Percentiles rank a stretch among this genome's conserved stretches.
Conservation (phyloP, 1,140 invertebrate genomes). For the Prorops nasuta region DNA sequence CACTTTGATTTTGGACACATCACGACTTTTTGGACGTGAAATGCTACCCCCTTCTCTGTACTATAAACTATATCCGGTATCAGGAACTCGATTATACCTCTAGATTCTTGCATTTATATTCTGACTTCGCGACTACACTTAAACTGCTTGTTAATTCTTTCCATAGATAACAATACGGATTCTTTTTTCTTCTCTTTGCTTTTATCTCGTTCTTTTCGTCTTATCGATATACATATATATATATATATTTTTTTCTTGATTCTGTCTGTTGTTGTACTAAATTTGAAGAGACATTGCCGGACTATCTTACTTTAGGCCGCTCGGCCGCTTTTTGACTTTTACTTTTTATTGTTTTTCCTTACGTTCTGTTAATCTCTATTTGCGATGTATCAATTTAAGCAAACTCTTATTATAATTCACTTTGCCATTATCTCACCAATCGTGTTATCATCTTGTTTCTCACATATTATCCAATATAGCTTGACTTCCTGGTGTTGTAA, state of each 20-base stretch:
- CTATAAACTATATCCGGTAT: neutral
- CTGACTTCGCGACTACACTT: neutral
- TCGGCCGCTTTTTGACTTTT: constrained; percentile 28
- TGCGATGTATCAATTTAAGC: constrained; percentile 28
- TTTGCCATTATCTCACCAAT: constrained; percentile 30
- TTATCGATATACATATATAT: neutral
- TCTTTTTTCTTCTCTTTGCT: neutral
- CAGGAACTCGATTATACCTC: neutral
- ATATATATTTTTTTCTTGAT: neutral
- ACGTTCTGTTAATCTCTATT: constrained; percentile 26
- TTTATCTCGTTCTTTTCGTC: neutral
- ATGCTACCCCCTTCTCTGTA: constrained; percentile 8
- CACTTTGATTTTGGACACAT: constrained; percentile 21
- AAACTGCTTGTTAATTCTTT: constrained; percentile 7
- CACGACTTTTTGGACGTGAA: constrained; percentile 19
- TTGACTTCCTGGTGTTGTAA: constrained; percentile 54
- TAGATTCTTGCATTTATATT: neutral
- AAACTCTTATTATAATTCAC: constrained; percentile 30
- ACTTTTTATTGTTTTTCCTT: constrained; percentile 13
- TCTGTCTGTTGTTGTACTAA: constrained; percentile 1
- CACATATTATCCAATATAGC: constrained; percentile 44
- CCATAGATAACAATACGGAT: neutral
- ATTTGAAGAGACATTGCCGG: too few relatives aligned
- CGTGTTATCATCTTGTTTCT: constrained; percentile 31
- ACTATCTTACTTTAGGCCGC: constrained; percentile 26